These are phyloP conservation scores for Oligia latruncula DNA, from an alignment of 2,888 invertebrate species.

Conservation along the genomic window DNA sequence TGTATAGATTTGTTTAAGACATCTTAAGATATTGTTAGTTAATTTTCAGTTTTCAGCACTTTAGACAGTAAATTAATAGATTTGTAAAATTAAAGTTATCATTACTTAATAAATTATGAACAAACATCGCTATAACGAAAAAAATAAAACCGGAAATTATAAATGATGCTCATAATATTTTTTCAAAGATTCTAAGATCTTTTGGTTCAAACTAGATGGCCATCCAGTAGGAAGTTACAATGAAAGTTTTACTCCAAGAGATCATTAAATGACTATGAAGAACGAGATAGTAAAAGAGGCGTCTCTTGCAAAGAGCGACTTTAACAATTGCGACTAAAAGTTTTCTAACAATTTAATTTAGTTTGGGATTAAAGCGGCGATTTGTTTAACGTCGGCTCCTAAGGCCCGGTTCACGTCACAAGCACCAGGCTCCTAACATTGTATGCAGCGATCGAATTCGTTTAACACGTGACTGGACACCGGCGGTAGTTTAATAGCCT, in stretches of 20 bases:
- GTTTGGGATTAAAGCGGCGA: conserved; percentile 62
- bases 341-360: conserved; percentile 58
- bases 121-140: background rate
- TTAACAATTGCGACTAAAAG: conserved; percentile 46
- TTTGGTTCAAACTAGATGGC: conserved; percentile 12
- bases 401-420: conserved; percentile 75
- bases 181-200: background rate
- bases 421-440: conserved; percentile 79
- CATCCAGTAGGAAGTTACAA: conserved; percentile 23
- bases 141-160: background rate
- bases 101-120: background rate
- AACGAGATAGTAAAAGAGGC: conserved; percentile 37
- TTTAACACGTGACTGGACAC: conserved; percentile 89
- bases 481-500: conserved; percentile 88
- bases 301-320: conserved; percentile 24
- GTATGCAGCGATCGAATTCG: conserved; percentile 87
- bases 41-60: background rate
- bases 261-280: conserved; percentile 43
- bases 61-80: background rate
- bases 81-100: background rate
- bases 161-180: background rate
- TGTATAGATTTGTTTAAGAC: conserved; percentile 21
- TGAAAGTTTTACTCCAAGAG: conserved; percentile 36
- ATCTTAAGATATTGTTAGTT: conserved; percentile 5
- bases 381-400: conserved; percentile 71